phyloP scores from a whole-genome alignment of 23 tunicate genomes.

The Oikopleura vanhoeffeni region DNA sequence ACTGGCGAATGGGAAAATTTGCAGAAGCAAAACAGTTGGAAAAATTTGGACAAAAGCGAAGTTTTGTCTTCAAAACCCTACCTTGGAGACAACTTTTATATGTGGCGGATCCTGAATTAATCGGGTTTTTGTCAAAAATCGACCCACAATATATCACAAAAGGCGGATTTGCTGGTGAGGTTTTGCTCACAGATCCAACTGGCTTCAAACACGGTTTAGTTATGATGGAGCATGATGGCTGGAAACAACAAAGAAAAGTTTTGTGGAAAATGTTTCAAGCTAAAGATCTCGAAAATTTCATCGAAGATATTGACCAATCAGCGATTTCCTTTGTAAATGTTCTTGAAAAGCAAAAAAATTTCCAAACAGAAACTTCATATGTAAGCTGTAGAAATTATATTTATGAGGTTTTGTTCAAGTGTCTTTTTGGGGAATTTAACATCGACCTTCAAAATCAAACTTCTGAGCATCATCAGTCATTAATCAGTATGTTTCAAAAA shows the following conservation, averaged over 20 bases:
- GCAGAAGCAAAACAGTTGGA: no score
- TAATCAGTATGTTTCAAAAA: not conserved
- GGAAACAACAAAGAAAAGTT: not conserved
- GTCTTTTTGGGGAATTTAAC: not conserved
- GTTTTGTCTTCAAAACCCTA: not conserved
- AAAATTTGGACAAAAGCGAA: not conserved
- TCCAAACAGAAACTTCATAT: not conserved
- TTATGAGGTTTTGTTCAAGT: not conserved
- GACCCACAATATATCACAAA: not conserved
- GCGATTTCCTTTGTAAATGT: not conserved
- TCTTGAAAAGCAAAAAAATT: not conserved
- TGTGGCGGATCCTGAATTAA: not conserved
- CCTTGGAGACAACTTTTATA: not conserved
- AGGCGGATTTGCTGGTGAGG: not conserved
- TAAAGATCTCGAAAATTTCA: not conserved
- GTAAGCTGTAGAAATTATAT: not conserved
- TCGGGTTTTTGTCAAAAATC: not conserved
- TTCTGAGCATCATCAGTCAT: not conserved
- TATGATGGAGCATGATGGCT: not conserved
- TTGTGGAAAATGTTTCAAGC: not conserved
- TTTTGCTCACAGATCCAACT: not conserved
- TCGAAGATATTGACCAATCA: not conserved
- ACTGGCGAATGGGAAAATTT: not conserved
- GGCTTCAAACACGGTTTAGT: not conserved
- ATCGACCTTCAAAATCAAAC: not conserved